Evolutionary conservation across 2,888 invertebrate genomes (phyloP), one percentile per base, ranked within the genome.

Genomic region (Acanthoscelides obtectus): DNA sequence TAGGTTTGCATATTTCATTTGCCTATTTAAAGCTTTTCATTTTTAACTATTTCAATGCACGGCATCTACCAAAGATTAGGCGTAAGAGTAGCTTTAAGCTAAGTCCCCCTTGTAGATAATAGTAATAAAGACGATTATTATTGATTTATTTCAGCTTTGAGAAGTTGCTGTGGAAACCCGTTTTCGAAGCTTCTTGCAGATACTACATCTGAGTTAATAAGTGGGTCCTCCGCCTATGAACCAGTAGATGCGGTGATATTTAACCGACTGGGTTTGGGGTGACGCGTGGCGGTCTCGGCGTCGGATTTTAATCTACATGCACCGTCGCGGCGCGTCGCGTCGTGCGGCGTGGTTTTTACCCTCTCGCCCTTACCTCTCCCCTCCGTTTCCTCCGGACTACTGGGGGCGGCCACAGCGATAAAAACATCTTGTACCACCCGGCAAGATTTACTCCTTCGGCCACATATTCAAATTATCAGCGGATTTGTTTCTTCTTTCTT

Each of bases 381-480:
- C 25, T 25, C 4, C 25, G 25, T 6, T 12, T 45, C 45, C 17
- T 4, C 17, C 45, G 45, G 45, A 12, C 17, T 45, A 6, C 5
- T 45, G 45, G 45, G 45, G 45, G 45, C 45, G 45, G 45, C 82
- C 81, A 12, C 79, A 74, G 84, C 84, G 85, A 86, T 85, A 86
- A 86, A 86, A 86, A 86, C 86, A 86, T 86, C 86, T 86, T 86
- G 86, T 86, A 85, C 83, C 84, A 82, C 45, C 45, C 45, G 45
- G 45, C 79, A 83, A 86, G 85, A 86, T 85, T 86, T 86, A 86
- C 85, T 86, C 83, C 84, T 84, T 81, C 84, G 82, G 83, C 83
- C 86, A 86, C 86, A 86, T 86, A 86, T 86, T 86, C 86, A 86
- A 86, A 86, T 86, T 86, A 86, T 86, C 86, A 86, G 83, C 84